Base-by-base conservation (phyloP, 2,888 invertebrate species). In the Orchesellides sinensis region DNA sequence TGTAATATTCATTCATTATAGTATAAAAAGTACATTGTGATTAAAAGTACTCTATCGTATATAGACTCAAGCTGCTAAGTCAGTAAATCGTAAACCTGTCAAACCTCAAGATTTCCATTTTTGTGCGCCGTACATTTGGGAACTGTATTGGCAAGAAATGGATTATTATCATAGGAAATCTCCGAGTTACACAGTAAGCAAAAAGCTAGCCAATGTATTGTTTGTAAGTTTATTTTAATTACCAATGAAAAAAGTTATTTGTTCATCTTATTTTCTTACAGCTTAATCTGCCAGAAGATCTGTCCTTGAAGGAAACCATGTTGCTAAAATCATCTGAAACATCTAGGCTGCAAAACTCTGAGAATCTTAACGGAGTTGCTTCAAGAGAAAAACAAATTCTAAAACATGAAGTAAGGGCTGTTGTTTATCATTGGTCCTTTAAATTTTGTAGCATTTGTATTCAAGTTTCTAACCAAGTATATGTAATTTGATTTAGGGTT, bases 401-500 rank as follows among this genome's bases (percentile, higher is more conserved):
- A 3, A 32, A 63, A 35, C 12, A 14, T n/a, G 40, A 79, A 25
- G 77, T 69, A 10, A 61, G 29, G 47, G 10, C 17, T 27, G 4
- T 23, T 32, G n/a, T 6, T 32, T 32, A 49, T 6, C 19, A 10
- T 17, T 69, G 21, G n/a, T n/a, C 25, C 6, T 32, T 6, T 29
- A 17, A 29, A n/a, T 5, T 5, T 52, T 19, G 29, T 63, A 25
- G 10, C 19, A 47, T 32, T 10, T 32, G 32, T 32, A 32, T 32
- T 32, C n/a, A n/a, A n/a, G n/a, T 54, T 54, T 29, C 29, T 29
- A 25, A 69, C 17, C 56, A 2, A n/a, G n/a, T n/a, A n/a, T n/a
- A n/a, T n/a, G n/a, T n/a, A n/a, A n/a, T n/a, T n/a, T 47, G 8
- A 59, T 49, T 25, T n/a, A 82, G 73, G 69, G 78, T 12, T 81